phyloP scores from a whole-genome alignment of 2,113 vertebrate species.

The Sprattus sprattus region DNA sequence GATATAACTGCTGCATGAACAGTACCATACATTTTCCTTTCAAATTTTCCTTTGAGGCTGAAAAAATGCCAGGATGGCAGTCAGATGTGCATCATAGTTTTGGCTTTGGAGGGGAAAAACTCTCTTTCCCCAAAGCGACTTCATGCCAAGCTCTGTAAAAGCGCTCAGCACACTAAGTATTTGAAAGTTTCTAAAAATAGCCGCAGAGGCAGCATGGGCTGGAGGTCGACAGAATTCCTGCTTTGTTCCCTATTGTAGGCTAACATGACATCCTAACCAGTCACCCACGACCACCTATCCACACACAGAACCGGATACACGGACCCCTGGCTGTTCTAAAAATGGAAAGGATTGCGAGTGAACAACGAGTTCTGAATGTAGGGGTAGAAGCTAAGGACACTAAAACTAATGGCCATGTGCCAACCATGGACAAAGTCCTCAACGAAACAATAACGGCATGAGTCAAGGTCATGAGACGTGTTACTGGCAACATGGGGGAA shows the following conservation, averaged over 20 bases:
- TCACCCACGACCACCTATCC: slow-evolving; percentile 30
- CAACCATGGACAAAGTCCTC: slow-evolving; percentile 54
- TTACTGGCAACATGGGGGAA: slow-evolving; percentile 44
- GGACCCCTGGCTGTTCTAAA: slow-evolving; percentile 50
- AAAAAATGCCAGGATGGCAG: background rate
- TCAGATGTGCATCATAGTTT: background rate
- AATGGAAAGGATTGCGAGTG: slow-evolving; percentile 43
- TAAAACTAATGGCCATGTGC: slow-evolving; percentile 51
- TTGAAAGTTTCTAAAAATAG: slow-evolving; percentile 45
- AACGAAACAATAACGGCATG: slow-evolving; percentile 58
- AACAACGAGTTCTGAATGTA: slow-evolving; percentile 35
- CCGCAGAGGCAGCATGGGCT: background rate
- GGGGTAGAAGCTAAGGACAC: slow-evolving; percentile 42
- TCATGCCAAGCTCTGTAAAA: slow-evolving; percentile 35
- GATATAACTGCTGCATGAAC: background rate
- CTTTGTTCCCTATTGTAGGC: slow-evolving; percentile 42
- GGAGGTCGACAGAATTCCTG: slow-evolving; percentile 48
- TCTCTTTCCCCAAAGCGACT: background rate
- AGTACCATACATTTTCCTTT: background rate
- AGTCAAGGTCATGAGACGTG: slow-evolving; percentile 64
- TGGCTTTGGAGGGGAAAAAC: background rate
- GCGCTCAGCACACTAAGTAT: slow-evolving; percentile 20
- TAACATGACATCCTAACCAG: slow-evolving; percentile 36
- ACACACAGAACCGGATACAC: slow-evolving; percentile 53
- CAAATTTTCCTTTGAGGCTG: background rate